These are phyloP conservation scores for Halcyon malimbica DNA, from an alignment of 2,113 vertebrate genomes.

Conservation along the genomic window DNA sequence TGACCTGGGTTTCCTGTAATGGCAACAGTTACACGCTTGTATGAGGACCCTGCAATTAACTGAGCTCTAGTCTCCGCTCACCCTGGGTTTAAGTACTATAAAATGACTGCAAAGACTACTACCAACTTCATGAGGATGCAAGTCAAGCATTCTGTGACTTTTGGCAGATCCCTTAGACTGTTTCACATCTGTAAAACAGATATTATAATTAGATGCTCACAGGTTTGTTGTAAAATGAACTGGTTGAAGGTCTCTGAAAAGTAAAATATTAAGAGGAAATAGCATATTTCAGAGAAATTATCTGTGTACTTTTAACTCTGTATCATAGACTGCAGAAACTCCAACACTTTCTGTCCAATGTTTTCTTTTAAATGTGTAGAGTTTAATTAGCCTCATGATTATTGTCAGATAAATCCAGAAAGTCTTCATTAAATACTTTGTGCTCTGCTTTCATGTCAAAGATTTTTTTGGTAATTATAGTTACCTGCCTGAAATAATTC, in stretches of 20 bases:
- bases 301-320: background rate
- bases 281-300: background rate
- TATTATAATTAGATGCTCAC: background rate
- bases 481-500: background rate
- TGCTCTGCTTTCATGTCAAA: background rate
- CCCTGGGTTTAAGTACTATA: background rate
- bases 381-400: background rate
- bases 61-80: background rate
- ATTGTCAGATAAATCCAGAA: background rate
- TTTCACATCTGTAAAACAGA: conserved; percentile 22
- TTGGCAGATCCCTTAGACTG: background rate
- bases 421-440: background rate
- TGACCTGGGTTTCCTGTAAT: conserved; percentile 41
- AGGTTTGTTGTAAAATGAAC: background rate
- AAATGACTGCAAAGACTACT: background rate
- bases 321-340: background rate
- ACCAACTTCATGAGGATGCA: conserved; percentile 3
- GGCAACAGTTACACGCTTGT: background rate
- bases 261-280: background rate
- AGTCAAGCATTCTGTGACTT: conserved; percentile 21
- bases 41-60: background rate
- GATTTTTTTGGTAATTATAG: background rate
- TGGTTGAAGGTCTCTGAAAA: background rate
- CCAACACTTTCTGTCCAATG: background rate
- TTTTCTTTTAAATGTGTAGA: background rate